Base-by-base conservation (phyloP, 1,140 invertebrate genomes). In the Mya arenaria region DNA sequence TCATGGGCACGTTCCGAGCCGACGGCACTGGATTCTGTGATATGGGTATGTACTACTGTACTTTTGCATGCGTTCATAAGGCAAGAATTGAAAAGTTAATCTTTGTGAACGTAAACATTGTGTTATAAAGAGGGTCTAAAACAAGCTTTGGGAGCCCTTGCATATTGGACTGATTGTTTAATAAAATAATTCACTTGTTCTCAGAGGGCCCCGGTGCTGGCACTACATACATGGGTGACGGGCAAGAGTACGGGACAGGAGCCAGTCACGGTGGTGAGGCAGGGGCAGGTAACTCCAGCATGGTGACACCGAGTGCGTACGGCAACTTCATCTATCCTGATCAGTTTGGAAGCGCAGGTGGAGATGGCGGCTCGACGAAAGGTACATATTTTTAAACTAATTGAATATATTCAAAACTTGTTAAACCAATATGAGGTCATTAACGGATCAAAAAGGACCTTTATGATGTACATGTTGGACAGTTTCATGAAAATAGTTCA, bases 191-290 rank as follows among this genome's bases (percentile, higher is more conserved):
- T 55, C 28, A 15, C 78, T 32, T 55, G n/a, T 32, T 17, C 77
- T 10, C 41, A 87, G 87, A 37, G 19, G 87, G 87, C 48, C 86
- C 82, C 55, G 87, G 87, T 37, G 80, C 78, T 32, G 87, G 87
- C 1, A 72, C 71, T 41, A 60, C 56, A 4, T 71, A 52, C 15
- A 19, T 19, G 30, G 86, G 85, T 28, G 58, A 80, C 34, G 87
- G 87, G 2, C 56, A 62, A 10, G 60, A 62, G 0, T 78, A 83
- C 68, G 89, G 89, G 19, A 84, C 86, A 60, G 89, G 89, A 28
- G 89, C 68, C 2, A 90, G 89, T 63, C 83, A 90, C 83, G 89
- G 89, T 30, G 89, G 89, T 15, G 88, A 90, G 58, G 89, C 85
- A 72, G 89, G 89, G 15, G 81, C 84, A 25, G 87, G 74, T 30